Evolutionary conservation across 1,140 invertebrate species (phyloP), one percentile per base, ranked within the genome.

Genomic region (Scaptomyza graminum): DNA sequence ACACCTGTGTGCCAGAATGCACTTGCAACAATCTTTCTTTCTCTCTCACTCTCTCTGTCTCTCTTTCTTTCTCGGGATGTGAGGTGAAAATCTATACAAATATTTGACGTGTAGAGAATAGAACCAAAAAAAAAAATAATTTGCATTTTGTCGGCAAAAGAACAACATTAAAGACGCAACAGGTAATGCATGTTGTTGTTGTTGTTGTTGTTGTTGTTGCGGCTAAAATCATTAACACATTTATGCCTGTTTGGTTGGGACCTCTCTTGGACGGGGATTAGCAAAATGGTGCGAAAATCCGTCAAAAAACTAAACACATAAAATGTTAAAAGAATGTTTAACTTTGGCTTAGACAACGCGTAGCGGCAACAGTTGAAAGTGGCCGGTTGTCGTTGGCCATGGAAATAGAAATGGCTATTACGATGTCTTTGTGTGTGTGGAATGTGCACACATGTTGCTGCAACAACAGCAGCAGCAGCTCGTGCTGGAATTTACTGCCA

Each of bases 1-100:
- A 71, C 83, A 87, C 83, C 83, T 87, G 83, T 83, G 83, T 87
- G 83, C 82, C 69, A 87, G 79, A 83, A 87, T 88, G 83, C 82
- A 87, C 78, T 87, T 74, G 54, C 72, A 37, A 49, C 56, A 41
- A 11, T 9, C 3, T 31, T 6, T 22, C 1, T 18, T 1, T 31
- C 28, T 31, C 28, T 7, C 28, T 31, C 28, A 12, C 28, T 31
- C 5, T 31, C 28, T 31, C 28, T 5, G 5, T 31, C 28, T 31
- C 28, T 31, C 7, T 31, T 31, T 31, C 28, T 5, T 31, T 39
- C 13, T 16, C 37, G 11, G 52, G 28, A 13, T 16, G 2, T 28
- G 13, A 60, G 67, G 65, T 74, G 83, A 67, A 83, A 88, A 88
- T 88, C 83, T 83, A 64, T 68, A 88, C 83, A 88, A 88, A 88